Evolutionary conservation across 2,113 vertebrate species (phyloP).

Genomic region (Fulmarus glacialis): DNA sequence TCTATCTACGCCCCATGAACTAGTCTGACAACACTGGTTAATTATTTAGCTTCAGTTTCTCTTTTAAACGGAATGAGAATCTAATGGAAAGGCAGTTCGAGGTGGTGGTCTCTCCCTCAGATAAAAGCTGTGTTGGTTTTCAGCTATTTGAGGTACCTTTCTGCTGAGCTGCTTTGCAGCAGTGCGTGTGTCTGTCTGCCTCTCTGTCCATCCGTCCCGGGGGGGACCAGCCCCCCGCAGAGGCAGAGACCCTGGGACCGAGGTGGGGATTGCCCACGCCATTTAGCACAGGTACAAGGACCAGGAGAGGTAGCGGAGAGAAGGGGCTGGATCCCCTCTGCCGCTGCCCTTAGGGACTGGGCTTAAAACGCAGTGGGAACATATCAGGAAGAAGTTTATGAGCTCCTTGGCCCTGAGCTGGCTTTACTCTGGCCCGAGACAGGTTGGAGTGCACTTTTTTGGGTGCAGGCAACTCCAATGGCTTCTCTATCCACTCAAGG

Average conservation of each 20-base stretch:
- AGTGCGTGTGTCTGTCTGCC: background rate
- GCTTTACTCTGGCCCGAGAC: background rate
- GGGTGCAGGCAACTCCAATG: background rate
- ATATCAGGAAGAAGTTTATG: background rate
- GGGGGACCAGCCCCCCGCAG: background rate
- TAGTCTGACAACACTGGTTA: background rate
- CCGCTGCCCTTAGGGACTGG: background rate
- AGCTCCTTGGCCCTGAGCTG: background rate
- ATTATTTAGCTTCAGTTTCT: slow-evolving; percentile 16
- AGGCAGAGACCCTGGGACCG: background rate
- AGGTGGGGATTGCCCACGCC: background rate
- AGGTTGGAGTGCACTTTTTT: background rate
- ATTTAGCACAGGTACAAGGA: background rate
- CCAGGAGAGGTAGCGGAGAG: background rate
- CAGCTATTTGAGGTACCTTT: background rate
- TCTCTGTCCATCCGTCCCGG: background rate
- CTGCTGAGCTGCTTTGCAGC: background rate
- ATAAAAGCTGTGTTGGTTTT: background rate
- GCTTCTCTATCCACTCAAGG: background rate
- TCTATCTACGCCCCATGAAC: background rate
- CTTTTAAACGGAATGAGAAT: background rate
- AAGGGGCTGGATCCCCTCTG: background rate
- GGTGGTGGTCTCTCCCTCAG: rapidly evolving
- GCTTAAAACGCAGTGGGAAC: background rate
- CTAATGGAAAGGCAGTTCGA: background rate